Percentiles rank a stretch among this genome's conserved stretches.
These are phyloP conservation scores for Caenorhabditis elegans DNA, from an alignment of 1,140 invertebrate genomes.

Conservation along the genomic window DNA sequence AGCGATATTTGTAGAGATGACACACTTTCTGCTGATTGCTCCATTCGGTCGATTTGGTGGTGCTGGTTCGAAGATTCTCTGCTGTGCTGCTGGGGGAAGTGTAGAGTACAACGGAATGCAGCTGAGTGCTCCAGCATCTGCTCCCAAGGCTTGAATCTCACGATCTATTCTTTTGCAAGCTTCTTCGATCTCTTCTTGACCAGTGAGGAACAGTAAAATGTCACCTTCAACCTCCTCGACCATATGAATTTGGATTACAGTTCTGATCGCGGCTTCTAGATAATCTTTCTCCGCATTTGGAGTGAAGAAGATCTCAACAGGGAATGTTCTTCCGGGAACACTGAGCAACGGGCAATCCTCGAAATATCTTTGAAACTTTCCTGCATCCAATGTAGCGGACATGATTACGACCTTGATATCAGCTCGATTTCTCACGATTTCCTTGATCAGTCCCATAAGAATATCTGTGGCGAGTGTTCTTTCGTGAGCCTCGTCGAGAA, in stretches of 20 bases:
- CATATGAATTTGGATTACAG: constrained; percentile 98
- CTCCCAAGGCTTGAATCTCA: constrained; percentile 92
- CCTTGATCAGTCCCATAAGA: constrained; percentile 83
- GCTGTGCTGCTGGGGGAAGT: constrained; percentile 92
- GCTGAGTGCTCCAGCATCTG: constrained; percentile 92
- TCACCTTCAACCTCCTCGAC: constrained; percentile 93
- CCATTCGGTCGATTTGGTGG: constrained; percentile 85
- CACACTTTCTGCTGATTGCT: constrained; percentile 80
- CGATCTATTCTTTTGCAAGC: constrained; percentile 95
- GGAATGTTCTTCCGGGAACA: constrained; percentile 91
- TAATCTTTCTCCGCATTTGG: constrained; percentile 97
- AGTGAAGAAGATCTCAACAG: constrained; percentile 98
- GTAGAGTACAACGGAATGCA: constrained; percentile 99
- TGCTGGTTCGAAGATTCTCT: constrained; percentile 92
- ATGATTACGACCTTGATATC: constrained; percentile 98
- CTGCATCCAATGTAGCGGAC: constrained; percentile 99
- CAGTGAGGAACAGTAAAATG: constrained; percentile 91
- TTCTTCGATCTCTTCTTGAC: constrained; percentile 95
- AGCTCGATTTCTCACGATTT: constrained; percentile 86
- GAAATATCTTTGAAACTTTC: constrained; percentile 78
- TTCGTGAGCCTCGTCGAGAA: constrained; percentile 99
- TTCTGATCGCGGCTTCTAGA: constrained; percentile 94
- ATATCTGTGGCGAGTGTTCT: constrained; percentile 97
- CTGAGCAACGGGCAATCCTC: constrained; percentile 97
- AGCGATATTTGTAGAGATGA: constrained; percentile 98